Evolutionary conservation across 1,140 invertebrate species (phyloP).

Genomic region (Drosophila sucinea): DNA sequence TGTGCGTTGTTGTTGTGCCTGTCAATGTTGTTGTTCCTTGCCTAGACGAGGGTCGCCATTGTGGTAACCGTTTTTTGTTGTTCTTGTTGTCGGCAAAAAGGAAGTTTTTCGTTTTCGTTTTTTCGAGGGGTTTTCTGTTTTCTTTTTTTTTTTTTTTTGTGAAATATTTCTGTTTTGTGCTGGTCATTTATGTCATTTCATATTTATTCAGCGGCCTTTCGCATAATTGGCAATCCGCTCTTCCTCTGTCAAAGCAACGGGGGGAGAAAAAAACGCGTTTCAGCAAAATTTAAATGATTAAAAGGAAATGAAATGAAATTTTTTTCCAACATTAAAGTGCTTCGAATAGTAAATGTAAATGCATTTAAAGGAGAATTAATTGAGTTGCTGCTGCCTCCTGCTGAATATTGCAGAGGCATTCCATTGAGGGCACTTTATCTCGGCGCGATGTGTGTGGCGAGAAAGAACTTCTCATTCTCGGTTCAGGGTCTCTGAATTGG

Average conservation of each 20-base stretch:
- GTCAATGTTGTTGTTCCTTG: conserved; percentile 52
- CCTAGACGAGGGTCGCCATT: conserved; percentile 67
- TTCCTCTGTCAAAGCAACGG: conserved; percentile 20
- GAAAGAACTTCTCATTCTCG: conserved; percentile 3
- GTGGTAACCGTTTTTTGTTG: conserved; percentile 27
- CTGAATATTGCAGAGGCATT: conserved; percentile 43
- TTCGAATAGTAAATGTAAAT: conserved; percentile 42
- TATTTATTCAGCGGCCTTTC: conserved; percentile 72
- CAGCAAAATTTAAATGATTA: conserved; percentile 33
- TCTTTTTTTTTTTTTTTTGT: conserved; percentile 15
- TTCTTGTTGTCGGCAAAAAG: conserved; percentile 9
- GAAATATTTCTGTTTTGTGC: conserved; percentile 7
- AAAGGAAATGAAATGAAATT: conserved; percentile 6
- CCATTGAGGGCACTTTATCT: conserved; percentile 9
- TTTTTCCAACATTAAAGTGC: conserved; percentile 6
- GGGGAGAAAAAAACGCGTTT: conserved; percentile 25
- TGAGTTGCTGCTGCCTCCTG: conserved; percentile 56
- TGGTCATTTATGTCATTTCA: conserved; percentile 76
- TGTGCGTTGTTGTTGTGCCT: conserved; percentile 60
- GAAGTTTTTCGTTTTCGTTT: conserved; percentile 33
- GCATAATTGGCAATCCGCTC: conserved; percentile 69
- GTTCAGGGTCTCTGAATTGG: no score
- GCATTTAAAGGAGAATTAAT: conserved; percentile 64
- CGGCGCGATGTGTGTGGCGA: not conserved
- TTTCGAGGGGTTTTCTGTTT: not conserved